These are phyloP conservation scores for Zygothrica quintamaculata DNA, from an alignment of 2,888 invertebrate genomes.

Conservation along the genomic window DNA sequence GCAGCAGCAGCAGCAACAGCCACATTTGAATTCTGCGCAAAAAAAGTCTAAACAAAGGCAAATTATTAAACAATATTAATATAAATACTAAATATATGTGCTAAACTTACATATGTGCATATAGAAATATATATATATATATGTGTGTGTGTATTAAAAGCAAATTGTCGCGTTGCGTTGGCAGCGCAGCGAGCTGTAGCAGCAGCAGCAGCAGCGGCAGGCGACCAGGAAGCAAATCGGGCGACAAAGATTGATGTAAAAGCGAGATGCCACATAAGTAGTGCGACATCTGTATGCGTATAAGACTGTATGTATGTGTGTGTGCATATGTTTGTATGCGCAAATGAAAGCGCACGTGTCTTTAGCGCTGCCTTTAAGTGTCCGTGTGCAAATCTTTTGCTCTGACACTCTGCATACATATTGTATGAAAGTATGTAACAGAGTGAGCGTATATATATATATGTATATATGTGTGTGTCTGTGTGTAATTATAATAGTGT, in stretches of 20 bases:
- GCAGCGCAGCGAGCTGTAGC: too few species aligned
- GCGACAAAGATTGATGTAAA: constrained; percentile 78
- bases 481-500: constrained; percentile 14
- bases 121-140: constrained; percentile 15
- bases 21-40: constrained; percentile 60
- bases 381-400: constrained; percentile 6
- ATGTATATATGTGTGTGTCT: constrained; percentile 24
- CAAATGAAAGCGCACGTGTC: constrained; percentile 76
- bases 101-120: constrained; percentile 30
- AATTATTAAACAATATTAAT: constrained; percentile 45
- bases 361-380: constrained; percentile 43
- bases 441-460: constrained; percentile 32
- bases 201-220: not conserved
- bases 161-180: constrained; percentile 38
- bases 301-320: constrained; percentile 1
- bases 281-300: not conserved
- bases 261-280: constrained; percentile 57
- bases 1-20: constrained; percentile 65
- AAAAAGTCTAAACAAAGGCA: constrained; percentile 49
- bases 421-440: constrained; percentile 14
- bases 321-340: constrained; percentile 25
- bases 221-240: constrained; percentile 74
- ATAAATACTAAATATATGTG: constrained; percentile 44
- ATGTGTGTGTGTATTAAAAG: constrained; percentile 31
- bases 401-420: constrained; percentile 5